Evolutionary conservation across 2,888 invertebrate genomes (phyloP).

Genomic region (Phoronis australis): DNA sequence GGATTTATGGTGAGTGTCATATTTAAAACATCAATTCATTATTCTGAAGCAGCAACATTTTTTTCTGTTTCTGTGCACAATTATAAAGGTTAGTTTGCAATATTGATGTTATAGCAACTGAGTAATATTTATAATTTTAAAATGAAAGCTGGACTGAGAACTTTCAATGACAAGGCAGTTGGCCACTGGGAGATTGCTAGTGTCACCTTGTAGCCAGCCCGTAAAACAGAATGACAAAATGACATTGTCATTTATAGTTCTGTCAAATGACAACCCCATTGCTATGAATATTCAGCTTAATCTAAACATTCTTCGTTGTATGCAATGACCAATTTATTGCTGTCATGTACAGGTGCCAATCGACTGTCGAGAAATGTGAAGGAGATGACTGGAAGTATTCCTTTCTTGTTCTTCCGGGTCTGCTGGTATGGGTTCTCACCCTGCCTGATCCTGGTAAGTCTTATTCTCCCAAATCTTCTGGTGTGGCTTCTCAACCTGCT

Average conservation of each 20-base stretch:
- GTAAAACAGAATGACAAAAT: too few species aligned
- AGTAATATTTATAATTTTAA: not conserved
- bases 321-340: too few species aligned
- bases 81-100: not conserved
- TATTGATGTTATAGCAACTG: not conserved
- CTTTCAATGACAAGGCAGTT: too few species aligned
- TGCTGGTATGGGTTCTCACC: constrained; percentile 83
- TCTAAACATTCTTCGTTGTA: too few species aligned
- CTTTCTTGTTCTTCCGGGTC: constrained; percentile 74
- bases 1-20: constrained; percentile 42
- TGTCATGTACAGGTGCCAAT: constrained; percentile 62
- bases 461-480: too few species aligned
- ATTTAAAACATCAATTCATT: not conserved
- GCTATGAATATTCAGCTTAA: too few species aligned
- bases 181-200: too few species aligned
- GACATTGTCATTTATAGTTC: too few species aligned
- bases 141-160: too few species aligned
- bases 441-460: constrained; percentile 66
- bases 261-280: too few species aligned
- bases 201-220: too few species aligned
- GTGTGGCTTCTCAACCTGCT: too few species aligned
- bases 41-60: not conserved
- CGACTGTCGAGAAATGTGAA: constrained; percentile 76
- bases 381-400: constrained; percentile 80
- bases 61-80: not conserved